Evolutionary conservation across 1,140 invertebrate genomes (phyloP).

Genomic region (Euwallacea similis): DNA sequence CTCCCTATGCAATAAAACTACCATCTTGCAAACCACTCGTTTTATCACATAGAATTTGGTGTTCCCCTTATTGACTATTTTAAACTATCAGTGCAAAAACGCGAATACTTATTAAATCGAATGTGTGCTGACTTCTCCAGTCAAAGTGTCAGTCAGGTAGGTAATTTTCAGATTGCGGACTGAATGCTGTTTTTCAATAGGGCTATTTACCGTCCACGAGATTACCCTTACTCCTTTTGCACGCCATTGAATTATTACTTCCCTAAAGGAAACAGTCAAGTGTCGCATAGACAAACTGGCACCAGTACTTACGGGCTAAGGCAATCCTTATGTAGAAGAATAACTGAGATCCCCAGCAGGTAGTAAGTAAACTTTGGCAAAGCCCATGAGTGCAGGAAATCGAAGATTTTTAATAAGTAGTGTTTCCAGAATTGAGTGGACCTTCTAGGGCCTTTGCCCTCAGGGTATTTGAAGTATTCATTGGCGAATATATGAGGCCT

Average conservation of each 20-base stretch:
- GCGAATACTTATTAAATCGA: neutral
- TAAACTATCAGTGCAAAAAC: too few relatives aligned
- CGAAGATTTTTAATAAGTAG: slow-evolving; percentile 53
- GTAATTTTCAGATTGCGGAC: slow-evolving; percentile 60
- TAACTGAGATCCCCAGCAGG: slow-evolving; percentile 63
- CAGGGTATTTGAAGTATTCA: slow-evolving; percentile 51
- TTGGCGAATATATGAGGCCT: slow-evolving; percentile 61
- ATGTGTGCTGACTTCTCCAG: slow-evolving; percentile 55
- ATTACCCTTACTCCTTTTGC: slow-evolving; percentile 60
- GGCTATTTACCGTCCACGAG: slow-evolving; percentile 68
- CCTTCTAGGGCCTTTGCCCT: slow-evolving; percentile 52
- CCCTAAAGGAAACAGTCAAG: slow-evolving; percentile 57
- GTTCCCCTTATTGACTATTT: too few relatives aligned
- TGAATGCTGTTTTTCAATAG: slow-evolving; percentile 66
- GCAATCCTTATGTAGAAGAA: slow-evolving; percentile 70
- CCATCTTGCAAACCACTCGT: too few relatives aligned
- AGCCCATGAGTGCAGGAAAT: slow-evolving; percentile 60
- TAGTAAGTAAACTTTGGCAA: slow-evolving; percentile 60
- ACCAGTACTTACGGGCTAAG: slow-evolving; percentile 62
- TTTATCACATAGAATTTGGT: too few relatives aligned
- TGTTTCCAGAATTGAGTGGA: slow-evolving; percentile 55
- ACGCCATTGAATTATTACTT: slow-evolving; percentile 60
- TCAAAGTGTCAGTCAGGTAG: slow-evolving; percentile 69
- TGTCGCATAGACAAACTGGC: slow-evolving; percentile 43
- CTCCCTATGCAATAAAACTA: too few relatives aligned